Conservation (phyloP, 2,113 vertebrate species). For the Lagopus muta region DNA sequence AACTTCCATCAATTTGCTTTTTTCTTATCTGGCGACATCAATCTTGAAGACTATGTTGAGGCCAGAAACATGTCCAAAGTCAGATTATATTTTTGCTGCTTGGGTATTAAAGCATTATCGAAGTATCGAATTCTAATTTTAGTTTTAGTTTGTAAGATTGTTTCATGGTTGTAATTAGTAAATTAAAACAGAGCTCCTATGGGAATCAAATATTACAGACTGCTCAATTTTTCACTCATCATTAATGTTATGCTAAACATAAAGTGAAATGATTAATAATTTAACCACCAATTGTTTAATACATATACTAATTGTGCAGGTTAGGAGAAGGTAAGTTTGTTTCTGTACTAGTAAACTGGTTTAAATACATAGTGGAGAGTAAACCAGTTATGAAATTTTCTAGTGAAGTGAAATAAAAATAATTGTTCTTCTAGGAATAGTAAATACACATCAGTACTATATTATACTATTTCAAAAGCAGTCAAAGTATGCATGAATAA, state of each 20-base stretch:
- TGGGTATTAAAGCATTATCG: not conserved
- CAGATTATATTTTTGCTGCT: not conserved
- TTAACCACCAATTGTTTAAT: conserved; percentile 29
- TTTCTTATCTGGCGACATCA: not conserved
- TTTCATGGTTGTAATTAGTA: conserved; percentile 30
- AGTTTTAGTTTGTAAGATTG: not conserved
- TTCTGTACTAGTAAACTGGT: not conserved
- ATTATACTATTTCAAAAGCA: not conserved
- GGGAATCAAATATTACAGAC: not conserved
- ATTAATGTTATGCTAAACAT: conserved; percentile 33
- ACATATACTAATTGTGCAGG: not conserved
- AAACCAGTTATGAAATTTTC: not conserved
- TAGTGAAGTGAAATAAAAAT: not conserved
- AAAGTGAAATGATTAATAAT: conserved; percentile 24
- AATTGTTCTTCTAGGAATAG: not conserved
- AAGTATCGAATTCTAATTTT: not conserved
- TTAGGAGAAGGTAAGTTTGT: not conserved
- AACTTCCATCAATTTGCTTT: not conserved
- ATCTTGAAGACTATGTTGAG: not conserved
- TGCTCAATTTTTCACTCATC: conserved; percentile 10
- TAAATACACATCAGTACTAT: not conserved
- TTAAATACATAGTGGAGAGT: not conserved
- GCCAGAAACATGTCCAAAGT: not conserved
- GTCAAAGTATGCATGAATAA: not conserved
- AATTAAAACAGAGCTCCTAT: conserved; percentile 28